A percentile compares a stretch with the other conserved stretches of the same genome.
These are phyloP conservation scores for Corvus hawaiiensis DNA, from an alignment of 2,113 vertebrate genomes.

Conservation along the genomic window DNA sequence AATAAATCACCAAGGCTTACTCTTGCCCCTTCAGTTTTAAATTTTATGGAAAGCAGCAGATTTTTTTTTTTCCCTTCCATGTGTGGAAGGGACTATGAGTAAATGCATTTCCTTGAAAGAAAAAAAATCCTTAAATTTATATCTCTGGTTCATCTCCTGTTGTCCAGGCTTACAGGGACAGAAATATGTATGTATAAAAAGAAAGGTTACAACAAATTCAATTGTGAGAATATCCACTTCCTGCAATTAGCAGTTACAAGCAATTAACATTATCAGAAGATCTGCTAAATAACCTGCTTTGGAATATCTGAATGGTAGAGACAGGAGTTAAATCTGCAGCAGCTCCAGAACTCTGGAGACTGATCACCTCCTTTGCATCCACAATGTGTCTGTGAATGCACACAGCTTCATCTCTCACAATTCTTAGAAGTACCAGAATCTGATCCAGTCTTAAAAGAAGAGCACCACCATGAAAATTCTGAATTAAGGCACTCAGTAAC, in stretches of 20 bases:
- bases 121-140: not conserved
- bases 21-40: not conserved
- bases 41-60: not conserved
- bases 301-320: not conserved
- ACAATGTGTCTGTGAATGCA: not conserved
- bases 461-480: not conserved
- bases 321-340: not conserved
- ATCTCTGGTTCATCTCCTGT: not conserved
- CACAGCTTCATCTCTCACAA: not conserved
- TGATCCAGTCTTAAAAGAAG: not conserved
- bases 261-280: not conserved
- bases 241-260: not conserved
- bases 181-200: not conserved
- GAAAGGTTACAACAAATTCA: not conserved
- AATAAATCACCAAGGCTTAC: slow-evolving; percentile 18
- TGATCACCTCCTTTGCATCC: not conserved
- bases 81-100: not conserved
- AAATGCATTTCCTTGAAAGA: not conserved
- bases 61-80: not conserved
- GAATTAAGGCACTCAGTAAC: not conserved
- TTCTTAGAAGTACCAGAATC: not conserved
- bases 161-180: not conserved
- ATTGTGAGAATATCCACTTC: not conserved
- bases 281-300: not conserved
- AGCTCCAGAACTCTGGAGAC: not conserved